These are phyloP conservation scores for Mallotus villosus DNA, from an alignment of 2,797 vertebrate species.

Conservation along the genomic window DNA sequence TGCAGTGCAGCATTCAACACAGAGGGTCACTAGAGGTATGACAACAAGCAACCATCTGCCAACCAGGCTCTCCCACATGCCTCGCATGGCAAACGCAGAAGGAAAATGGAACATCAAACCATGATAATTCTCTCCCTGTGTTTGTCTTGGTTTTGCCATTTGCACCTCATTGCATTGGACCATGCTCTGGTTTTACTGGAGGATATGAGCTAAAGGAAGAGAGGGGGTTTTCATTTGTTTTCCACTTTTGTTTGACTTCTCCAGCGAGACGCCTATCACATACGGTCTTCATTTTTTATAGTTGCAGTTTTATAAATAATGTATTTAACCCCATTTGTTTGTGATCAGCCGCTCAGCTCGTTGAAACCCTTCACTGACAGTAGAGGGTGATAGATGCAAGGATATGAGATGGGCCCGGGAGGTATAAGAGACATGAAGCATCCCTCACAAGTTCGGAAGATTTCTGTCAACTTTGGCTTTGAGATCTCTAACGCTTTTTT, in stretches of 20 bases:
- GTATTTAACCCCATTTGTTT: background rate
- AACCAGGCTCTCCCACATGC: slow-evolving; percentile 3
- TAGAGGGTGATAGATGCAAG: slow-evolving; percentile 25
- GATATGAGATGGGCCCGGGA: background rate
- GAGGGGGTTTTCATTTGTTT: background rate
- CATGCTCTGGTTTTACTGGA: too few relatives aligned
- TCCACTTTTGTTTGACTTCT: background rate
- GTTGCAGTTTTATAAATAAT: background rate
- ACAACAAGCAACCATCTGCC: slow-evolving; percentile 52
- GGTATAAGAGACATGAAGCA: background rate
- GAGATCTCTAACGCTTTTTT: background rate
- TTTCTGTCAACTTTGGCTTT: background rate
- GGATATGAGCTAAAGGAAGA: background rate
- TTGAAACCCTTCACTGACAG: slow-evolving; percentile 5
- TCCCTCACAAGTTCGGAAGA: background rate
- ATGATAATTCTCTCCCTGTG: background rate
- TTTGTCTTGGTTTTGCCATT: background rate
- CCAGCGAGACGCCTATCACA: background rate
- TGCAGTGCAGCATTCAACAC: slow-evolving; percentile 44
- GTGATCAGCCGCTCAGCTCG: background rate
- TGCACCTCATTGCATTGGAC: background rate
- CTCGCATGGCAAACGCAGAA: slow-evolving; percentile 3
- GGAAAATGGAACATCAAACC: background rate
- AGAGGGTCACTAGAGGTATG: slow-evolving; percentile 49
- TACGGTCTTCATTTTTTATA: background rate